A percentile compares a stretch with the other conserved stretches of the same genome.
Evolutionary conservation across 1,140 invertebrate species (phyloP).

Genomic region (Eumaeus atala): DNA sequence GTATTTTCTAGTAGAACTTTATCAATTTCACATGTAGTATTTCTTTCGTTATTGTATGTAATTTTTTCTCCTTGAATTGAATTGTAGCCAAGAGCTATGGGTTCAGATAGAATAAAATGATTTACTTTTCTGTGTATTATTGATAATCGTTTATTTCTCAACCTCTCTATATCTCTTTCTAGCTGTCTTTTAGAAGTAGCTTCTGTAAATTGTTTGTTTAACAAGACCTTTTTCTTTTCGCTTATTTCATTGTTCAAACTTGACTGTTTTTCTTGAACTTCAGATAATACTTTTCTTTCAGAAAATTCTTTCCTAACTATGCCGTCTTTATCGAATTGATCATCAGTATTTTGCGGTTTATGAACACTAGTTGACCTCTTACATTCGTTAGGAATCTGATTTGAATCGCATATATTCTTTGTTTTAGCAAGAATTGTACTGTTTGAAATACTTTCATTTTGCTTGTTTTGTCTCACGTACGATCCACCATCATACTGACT

Average conservation of each 20-base stretch:
- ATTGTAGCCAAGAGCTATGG: conserved; percentile 44
- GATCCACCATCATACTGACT: too few relatives aligned
- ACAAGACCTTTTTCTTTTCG: not conserved
- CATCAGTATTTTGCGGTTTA: not conserved
- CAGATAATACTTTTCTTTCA: conserved; percentile 31
- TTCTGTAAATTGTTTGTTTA: not conserved
- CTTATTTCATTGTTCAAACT: conserved; percentile 10
- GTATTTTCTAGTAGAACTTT: not conserved
- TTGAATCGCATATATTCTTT: not conserved
- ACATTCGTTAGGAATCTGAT: not conserved
- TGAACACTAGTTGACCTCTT: not conserved
- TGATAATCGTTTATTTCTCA: conserved; percentile 40
- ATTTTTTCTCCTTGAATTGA: conserved; percentile 22
- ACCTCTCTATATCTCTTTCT: conserved; percentile 29
- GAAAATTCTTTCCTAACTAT: conserved; percentile 20
- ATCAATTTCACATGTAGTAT: not conserved
- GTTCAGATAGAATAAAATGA: conserved; percentile 26
- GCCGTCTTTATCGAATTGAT: too few relatives aligned
- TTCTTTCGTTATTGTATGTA: not conserved
- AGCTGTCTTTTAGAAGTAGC: not conserved
- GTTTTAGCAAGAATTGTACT: too few relatives aligned
- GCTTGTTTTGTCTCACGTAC: too few relatives aligned
- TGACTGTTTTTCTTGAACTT: conserved; percentile 32
- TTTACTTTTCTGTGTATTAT: conserved; percentile 43
- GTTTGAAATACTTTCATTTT: too few relatives aligned